Evolutionary conservation across 2,888 invertebrate species (phyloP).

Genomic region (Pristionchus japonicus): DNA sequence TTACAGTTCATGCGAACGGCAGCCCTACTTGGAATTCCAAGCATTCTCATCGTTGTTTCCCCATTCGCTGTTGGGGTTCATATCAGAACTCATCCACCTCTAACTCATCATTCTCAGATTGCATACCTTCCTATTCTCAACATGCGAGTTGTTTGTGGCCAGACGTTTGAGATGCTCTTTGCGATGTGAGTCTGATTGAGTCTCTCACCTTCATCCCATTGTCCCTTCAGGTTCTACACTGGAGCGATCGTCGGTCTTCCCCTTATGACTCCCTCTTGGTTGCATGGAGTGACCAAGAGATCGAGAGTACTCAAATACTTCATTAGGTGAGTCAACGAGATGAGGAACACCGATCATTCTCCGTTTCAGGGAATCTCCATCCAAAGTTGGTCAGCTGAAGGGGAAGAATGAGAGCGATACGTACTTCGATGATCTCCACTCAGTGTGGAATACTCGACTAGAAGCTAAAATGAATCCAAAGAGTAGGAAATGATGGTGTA

Average conservation of each 20-base stretch:
- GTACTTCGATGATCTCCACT: slow-evolving; percentile 37
- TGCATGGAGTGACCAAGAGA: background rate
- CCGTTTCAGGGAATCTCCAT: background rate
- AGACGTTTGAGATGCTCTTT: background rate
- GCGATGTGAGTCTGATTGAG: background rate
- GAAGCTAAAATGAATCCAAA: background rate
- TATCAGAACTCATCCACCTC: background rate
- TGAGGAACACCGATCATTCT: too few relatives aligned
- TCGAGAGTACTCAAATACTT: slow-evolving; percentile 12
- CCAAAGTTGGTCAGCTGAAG: background rate
- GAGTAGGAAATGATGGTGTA: background rate
- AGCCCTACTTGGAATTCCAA: background rate
- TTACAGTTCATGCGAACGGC: background rate
- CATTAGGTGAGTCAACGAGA: background rate
- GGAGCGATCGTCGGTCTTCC: background rate
- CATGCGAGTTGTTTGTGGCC: background rate
- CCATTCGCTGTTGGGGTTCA: background rate
- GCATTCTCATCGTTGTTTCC: background rate
- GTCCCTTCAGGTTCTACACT: background rate
- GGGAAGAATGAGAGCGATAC: slow-evolving; percentile 12
- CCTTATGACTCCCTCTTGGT: background rate
- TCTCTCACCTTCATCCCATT: background rate
- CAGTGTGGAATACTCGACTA: background rate
- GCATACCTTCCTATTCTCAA: background rate
- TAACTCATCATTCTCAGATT: background rate